These are phyloP conservation scores for Cryptus armator DNA, from an alignment of 2,888 invertebrate species.

Conservation along the genomic window DNA sequence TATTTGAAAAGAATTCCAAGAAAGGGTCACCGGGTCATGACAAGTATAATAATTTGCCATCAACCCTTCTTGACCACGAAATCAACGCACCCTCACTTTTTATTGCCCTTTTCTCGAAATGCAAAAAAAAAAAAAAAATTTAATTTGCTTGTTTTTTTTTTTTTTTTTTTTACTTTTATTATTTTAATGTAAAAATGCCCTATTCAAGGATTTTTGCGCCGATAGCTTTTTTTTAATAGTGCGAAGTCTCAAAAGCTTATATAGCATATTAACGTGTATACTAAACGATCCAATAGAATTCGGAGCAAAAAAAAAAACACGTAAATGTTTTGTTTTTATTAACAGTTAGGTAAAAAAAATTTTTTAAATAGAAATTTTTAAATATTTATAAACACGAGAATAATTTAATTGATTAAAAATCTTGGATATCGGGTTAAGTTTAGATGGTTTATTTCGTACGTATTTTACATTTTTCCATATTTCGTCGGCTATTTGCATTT, in stretches of 20 bases:
- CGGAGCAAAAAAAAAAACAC: too few species aligned
- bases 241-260: too few species aligned
- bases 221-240: too few species aligned
- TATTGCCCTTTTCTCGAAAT: background rate
- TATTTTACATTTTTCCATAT: background rate
- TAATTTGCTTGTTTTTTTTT: background rate
- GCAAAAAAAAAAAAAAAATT: background rate
- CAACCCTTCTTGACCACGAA: background rate
- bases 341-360: too few species aligned
- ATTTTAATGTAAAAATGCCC: background rate
- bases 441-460: background rate
- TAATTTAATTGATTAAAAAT: background rate
- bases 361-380: too few species aligned
- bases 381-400: too few species aligned
- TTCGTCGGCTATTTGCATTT: background rate
- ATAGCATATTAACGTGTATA: too few species aligned
- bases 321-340: too few species aligned
- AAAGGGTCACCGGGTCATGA: constrained; percentile 17
- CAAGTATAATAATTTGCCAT: background rate
- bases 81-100: background rate
- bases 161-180: too few species aligned
- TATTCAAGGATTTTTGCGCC: background rate
- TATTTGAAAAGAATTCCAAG: background rate
- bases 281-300: too few species aligned
- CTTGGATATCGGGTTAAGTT: background rate